Base-by-base conservation (phyloP, 2,113 vertebrate genomes). In the Ariopsis seemanni region DNA sequence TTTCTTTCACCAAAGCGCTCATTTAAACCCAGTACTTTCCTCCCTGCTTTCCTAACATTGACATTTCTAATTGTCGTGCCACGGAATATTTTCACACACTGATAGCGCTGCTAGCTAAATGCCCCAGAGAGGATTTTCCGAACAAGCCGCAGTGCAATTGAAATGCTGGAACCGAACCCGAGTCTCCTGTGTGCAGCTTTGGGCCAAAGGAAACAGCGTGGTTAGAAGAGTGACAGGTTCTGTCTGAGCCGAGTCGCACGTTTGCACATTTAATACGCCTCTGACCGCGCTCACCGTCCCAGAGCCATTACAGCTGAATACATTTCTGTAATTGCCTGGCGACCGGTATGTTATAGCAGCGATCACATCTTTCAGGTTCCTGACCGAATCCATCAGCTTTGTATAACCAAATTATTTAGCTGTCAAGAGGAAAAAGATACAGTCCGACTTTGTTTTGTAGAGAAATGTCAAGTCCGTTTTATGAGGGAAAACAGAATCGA, bases 241-340 rank as follows among this genome's bases (percentile, higher is more conserved):
- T 72, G 83, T 84, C 80, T 48, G n/a, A 78, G 42, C 14, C 20
- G 12, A 53, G 48, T 57, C 52, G 52, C 72, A 77, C 15, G 71
- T 80, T 85, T 67, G 79, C 57, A 60, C 58, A 58, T 57, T 86
- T 83, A 58, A 86, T 57, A 34, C 30, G 65, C 58, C 71, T 17
- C 62, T 30, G 25, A 80, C 18, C 52, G 34, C 52, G 5, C 79
- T 77, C 27, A 20, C 69, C 7, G 30, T 34, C 84, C 55, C 79
- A 15, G 81, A 48, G 17, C 71, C 72, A 27, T 52, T 65, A 52
- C 50, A 2, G 57, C 42, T 0, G 42, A 50, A 85, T 60, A 78
- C 50, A 14, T 50, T 12, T 55, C 53, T 53, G 52, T 77, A 69
- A 83, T 86, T 50, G 53, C 5, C 30, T 50, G 5, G 84, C 57